phyloP scores from a whole-genome alignment of 2,113 vertebrate genomes.

The Falcunculus frontatus region DNA sequence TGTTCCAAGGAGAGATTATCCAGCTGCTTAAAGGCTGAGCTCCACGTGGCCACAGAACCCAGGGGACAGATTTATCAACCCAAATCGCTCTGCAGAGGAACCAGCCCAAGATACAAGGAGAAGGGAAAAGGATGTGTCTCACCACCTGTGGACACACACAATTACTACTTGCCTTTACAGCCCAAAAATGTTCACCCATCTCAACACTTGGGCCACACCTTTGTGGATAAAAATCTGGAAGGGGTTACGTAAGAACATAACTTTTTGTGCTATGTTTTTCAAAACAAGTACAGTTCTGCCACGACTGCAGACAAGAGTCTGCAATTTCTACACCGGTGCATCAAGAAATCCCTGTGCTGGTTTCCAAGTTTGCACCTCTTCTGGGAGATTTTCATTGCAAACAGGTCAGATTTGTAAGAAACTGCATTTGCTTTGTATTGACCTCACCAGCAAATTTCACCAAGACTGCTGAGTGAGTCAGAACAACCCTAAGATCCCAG shows the following conservation, averaged over 20 bases:
- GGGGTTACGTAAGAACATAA: neutral
- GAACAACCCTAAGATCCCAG: neutral
- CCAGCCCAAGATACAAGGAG: accelerated
- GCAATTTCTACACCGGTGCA: neutral
- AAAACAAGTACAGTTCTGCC: neutral
- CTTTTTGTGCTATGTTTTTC: neutral
- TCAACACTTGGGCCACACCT: neutral
- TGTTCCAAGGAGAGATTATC: neutral
- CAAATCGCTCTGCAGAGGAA: neutral
- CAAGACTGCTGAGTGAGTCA: neutral
- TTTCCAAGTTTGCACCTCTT: neutral
- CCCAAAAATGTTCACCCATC: neutral
- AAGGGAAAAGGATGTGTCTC: no score
- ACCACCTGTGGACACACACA: neutral
- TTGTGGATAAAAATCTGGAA: neutral
- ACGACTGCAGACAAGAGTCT: accelerated
- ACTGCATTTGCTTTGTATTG: neutral
- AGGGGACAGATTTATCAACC: neutral
- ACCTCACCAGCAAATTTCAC: neutral
- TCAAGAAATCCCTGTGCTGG: neutral
- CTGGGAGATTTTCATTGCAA: neutral
- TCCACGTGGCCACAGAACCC: neutral
- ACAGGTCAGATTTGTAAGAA: neutral
- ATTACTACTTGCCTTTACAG: neutral
- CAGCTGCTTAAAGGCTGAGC: neutral